These are phyloP conservation scores for Physocephala rufipes DNA, from an alignment of 2,888 invertebrate genomes.

Conservation along the genomic window DNA sequence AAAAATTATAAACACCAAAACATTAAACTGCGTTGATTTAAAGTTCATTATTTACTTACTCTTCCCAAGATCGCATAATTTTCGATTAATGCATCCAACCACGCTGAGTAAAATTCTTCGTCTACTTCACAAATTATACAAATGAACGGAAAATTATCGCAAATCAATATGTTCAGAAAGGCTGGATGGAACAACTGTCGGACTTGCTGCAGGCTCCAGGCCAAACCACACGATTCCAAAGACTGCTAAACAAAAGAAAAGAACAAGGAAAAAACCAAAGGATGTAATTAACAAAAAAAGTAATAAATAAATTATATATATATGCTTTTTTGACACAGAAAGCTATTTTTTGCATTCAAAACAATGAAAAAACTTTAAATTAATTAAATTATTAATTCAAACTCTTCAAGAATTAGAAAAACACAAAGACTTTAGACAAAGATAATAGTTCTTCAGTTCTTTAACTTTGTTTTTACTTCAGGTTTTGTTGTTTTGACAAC, in stretches of 20 bases:
- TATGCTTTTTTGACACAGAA: no score
- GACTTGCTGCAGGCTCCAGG: slow-evolving; percentile 62
- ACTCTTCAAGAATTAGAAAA: no score
- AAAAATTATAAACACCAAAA: no score
- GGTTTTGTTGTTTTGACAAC: no score
- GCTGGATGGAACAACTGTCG: slow-evolving; percentile 55
- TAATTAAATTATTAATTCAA: no score
- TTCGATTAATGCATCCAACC: slow-evolving; percentile 56
- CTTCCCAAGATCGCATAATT: slow-evolving; percentile 56
- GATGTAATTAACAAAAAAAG: no score
- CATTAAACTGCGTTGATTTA: neutral
- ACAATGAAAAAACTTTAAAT: no score
- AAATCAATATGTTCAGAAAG: slow-evolving; percentile 62
- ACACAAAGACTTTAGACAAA: no score
- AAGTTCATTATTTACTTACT: slow-evolving; percentile 49
- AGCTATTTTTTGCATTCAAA: no score
- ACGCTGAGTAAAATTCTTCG: slow-evolving; percentile 59
- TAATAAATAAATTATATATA: no score
- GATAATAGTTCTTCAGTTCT: no score
- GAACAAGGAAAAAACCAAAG: neutral
- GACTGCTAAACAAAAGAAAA: neutral
- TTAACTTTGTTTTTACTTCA: no score
- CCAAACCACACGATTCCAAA: slow-evolving; percentile 52
- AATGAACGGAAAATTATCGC: slow-evolving; percentile 61
- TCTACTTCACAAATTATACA: slow-evolving; percentile 60